Conservation (phyloP, 2,888 invertebrate genomes). For the Nephrotoma flavescens region DNA sequence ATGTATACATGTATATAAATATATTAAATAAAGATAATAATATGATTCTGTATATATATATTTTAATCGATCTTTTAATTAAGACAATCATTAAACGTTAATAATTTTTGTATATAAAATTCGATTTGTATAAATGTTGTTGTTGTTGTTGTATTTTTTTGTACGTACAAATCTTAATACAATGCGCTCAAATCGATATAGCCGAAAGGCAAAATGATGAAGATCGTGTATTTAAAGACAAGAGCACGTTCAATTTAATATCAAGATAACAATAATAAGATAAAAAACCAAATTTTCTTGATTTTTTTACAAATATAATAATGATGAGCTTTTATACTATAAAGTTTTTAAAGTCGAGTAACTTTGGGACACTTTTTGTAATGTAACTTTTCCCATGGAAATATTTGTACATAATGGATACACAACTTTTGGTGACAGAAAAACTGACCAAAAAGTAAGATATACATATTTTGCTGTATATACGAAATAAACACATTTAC, state of each 20-base stretch:
- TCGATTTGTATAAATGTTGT: background rate
- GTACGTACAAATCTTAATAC: background rate
- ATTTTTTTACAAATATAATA: background rate
- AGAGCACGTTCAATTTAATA: background rate
- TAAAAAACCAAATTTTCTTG: background rate
- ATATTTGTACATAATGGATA: background rate
- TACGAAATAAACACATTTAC: background rate
- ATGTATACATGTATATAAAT: background rate
- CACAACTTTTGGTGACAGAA: background rate
- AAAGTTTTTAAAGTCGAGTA: background rate
- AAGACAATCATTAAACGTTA: conserved; percentile 3
- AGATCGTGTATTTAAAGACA: conserved; percentile 2
- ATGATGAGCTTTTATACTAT: background rate
- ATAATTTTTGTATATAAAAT: background rate
- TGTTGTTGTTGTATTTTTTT: background rate
- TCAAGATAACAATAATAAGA: background rate
- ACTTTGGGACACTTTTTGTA: background rate
- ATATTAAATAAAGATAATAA: background rate
- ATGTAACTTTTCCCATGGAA: background rate
- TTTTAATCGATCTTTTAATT: conserved; percentile 4
- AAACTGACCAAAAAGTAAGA: background rate
- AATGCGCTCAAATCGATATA: background rate
- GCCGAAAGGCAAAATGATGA: conserved; percentile 3
- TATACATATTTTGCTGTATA: background rate
- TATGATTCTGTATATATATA: background rate